Evolutionary conservation across 2,888 invertebrate species (phyloP).

Genomic region (Oxycera nigricornis): DNA sequence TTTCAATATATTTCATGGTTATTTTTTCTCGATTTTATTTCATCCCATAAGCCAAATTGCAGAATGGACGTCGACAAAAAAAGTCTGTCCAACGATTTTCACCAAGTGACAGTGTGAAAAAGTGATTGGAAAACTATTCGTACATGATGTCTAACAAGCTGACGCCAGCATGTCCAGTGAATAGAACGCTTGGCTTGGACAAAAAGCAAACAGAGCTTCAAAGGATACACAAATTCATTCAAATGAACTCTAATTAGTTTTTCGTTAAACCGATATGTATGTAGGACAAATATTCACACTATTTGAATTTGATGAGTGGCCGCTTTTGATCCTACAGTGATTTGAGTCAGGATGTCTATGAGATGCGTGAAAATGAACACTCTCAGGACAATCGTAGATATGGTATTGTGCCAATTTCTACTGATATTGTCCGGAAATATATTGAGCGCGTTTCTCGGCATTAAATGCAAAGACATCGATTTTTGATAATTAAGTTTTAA

Average conservation of each 20-base stretch:
- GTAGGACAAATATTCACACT: not conserved
- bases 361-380: too few relatives aligned
- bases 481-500: too few relatives aligned
- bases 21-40: not conserved
- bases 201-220: not conserved
- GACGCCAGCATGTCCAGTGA: constrained; percentile 2
- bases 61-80: not conserved
- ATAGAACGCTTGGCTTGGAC: not conserved
- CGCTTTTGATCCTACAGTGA: too few relatives aligned
- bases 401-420: too few relatives aligned
- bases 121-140: not conserved
- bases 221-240: not conserved
- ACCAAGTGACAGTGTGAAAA: not conserved
- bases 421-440: too few relatives aligned
- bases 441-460: too few relatives aligned
- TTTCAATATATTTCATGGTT: not conserved
- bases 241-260: constrained; percentile 25
- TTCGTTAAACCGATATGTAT: not conserved
- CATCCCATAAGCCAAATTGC: not conserved
- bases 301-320: too few relatives aligned
- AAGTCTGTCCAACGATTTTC: not conserved
- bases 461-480: too few relatives aligned
- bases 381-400: too few relatives aligned
- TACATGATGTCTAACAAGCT: constrained; percentile 7
- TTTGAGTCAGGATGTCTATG: too few relatives aligned